phyloP scores from a whole-genome alignment of 2,888 invertebrate genomes.

The Tachystola acroxantha region DNA sequence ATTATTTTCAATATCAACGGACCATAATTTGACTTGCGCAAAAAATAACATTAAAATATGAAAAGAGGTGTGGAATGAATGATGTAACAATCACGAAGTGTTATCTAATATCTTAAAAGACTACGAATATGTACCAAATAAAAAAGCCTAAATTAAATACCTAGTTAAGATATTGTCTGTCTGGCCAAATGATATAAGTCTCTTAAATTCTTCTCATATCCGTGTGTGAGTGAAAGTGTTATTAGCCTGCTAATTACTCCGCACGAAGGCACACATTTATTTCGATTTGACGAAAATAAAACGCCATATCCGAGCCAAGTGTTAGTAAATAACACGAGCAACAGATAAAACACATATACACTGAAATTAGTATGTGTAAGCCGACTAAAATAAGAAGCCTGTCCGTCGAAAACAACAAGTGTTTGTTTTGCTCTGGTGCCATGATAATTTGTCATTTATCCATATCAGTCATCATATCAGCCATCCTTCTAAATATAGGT shows the following conservation, averaged over 20 bases:
- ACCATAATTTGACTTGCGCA: too few species aligned
- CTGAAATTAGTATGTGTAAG: slow-evolving; percentile 3
- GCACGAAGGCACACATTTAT: background rate
- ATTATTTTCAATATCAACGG: too few species aligned
- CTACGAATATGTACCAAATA: too few species aligned
- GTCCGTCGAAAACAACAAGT: background rate
- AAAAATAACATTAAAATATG: too few species aligned
- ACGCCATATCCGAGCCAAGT: slow-evolving; percentile 8
- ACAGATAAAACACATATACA: background rate
- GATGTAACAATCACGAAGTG: too few species aligned
- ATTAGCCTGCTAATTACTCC: slow-evolving; percentile 4
- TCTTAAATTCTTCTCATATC: too few species aligned
- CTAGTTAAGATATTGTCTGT: too few species aligned
- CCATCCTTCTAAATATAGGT: background rate
- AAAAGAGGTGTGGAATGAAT: too few species aligned
- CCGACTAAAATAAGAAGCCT: slow-evolving; percentile 1
- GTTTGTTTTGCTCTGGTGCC: background rate
- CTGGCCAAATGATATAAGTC: too few species aligned
- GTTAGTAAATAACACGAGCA: slow-evolving; percentile 4
- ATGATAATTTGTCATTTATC: background rate
- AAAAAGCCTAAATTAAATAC: too few species aligned
- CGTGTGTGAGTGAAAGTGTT: too few species aligned
- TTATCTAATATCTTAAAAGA: too few species aligned
- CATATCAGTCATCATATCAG: background rate
- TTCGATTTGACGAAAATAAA: slow-evolving; percentile 8